Base-by-base conservation (phyloP, 2,888 invertebrate species). In the Exephanes ischioxanthus region DNA sequence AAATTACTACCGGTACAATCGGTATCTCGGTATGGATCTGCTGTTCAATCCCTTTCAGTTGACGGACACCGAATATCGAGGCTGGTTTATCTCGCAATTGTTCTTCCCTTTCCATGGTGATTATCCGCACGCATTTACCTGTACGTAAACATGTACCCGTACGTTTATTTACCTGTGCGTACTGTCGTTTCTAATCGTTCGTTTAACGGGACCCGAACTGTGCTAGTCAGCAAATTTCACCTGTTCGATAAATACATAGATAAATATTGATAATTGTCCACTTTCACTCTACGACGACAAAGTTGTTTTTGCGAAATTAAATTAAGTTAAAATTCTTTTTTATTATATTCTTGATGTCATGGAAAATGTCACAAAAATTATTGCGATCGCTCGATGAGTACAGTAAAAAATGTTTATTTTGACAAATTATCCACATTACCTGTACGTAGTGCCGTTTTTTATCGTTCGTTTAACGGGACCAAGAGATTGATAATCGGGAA, bases 11-110 rank as follows among this genome's bases (percentile, higher is more conserved):
- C 51, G 82, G 55, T 72, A 87, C 4, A 80, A 80, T 48, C 84
- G 68, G n/a, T 86, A 87, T 77, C 58, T 88, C 33, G n/a, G 87
- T 78, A 76, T 83, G n/a, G 85, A 87, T n/a, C 77, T 79, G 67
- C 76, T n/a, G 14, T 63, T 87, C 76, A 73, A 86, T 73, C 84
- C 90, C 19, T 87, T 87, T 66, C 26, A 58, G 48, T 86, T 80
- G 2, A 80, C 80, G 83, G 55, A 83, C 63, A 19, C 63, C 45
- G 61, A 45, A 77, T 83, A 86, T 73, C 77, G 48, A 41, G 26
- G 63, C 77, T 80, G 86, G 80, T 55, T 77, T 16, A 68, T 80
- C 61, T 73, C 80, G 55, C 80, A 77, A 78, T 48, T 83, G 19
- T 77, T 61, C 55, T 78, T 77, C 63, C 68, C 73, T 68, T 37